Base-by-base conservation (phyloP, 2,888 invertebrate genomes). In the Hydrotaea diabolus region DNA sequence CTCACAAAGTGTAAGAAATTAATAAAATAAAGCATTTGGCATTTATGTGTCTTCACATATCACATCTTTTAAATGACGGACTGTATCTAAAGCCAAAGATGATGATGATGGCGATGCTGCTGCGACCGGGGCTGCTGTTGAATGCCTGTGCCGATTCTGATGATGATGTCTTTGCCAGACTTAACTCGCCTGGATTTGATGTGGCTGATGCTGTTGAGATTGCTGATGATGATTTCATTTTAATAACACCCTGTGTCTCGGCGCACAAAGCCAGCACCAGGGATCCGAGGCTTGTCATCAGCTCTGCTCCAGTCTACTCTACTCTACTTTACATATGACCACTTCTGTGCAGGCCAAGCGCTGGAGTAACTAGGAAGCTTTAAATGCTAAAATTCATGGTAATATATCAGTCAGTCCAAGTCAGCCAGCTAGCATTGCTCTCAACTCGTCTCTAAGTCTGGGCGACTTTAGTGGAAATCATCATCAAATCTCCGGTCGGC, bases 221-320 rank as follows among this genome's bases (percentile, higher is more conserved):
- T 82, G 83, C 89, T 89, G 89, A 91, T 90, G 90, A 90, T 90
- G 90, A 91, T 90, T 90, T 90, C 89, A 90, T 90, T 90, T 90
- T 90, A 91, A 90, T 90, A 90, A 90, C 88, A 90, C 87, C 88
- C 84, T 86, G 85, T 82, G 76, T 80, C 71, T 31, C 2, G n/a
- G n/a, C 71, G 53, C 46, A 66, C 57, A 79, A 85, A 86, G 75
- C 76, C 53, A 13, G 23, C 66, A 43, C 5, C 11, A 19, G n/a
- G 21, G 9, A 43, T 8, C 43, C n/a, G 0, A 39, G 69, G 17
- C 39, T 66, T 21, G 36, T 66, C 66, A 59, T 23, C 66, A 69
- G 69, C 31, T 21, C 23, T 23, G 23, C 59, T n/a, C 80, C 72
- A 84, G 39, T 74, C 75, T 84, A 79, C 82, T 85, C 74, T 85